Percentiles rank a stretch among this genome's conserved stretches.
Conservation (phyloP, 1,140 invertebrate genomes). For the Diabrotica undecimpunctata region DNA sequence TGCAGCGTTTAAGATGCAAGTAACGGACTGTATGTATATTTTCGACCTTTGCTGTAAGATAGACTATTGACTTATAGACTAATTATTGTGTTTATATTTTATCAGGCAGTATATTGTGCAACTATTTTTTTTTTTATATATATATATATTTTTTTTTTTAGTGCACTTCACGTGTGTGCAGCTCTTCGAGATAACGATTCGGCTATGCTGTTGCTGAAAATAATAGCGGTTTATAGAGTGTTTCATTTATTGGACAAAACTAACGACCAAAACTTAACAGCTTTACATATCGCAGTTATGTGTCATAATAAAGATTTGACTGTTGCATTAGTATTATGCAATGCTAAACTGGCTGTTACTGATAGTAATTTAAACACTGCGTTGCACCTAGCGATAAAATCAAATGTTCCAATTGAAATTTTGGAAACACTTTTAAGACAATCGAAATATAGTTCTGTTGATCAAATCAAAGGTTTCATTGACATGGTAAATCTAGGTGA, state of each 20-base stretch:
- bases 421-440: constrained; percentile 24
- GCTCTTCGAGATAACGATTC: constrained; percentile 24
- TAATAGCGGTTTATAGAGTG: constrained; percentile 25
- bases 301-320: constrained; percentile 40
- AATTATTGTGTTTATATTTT: too few relatives aligned
- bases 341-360: constrained; percentile 51
- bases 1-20: too few relatives aligned
- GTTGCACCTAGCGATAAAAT: constrained; percentile 53
- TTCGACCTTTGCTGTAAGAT: too few relatives aligned
- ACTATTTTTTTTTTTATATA: constrained; percentile 3
- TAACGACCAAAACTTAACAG: constrained; percentile 22
- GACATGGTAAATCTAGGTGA: constrained; percentile 45
- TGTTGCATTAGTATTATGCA: constrained; percentile 42
- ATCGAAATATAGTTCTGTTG: neutral
- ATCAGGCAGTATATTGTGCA: neutral
- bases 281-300: constrained; percentile 31
- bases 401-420: constrained; percentile 28
- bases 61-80: too few relatives aligned
- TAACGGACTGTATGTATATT: too few relatives aligned
- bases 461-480: constrained; percentile 30
- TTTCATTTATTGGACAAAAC: constrained; percentile 27
- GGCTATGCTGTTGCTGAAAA: constrained; percentile 30
- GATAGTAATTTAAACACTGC: constrained; percentile 52
- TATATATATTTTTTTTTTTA: constrained; percentile 16
- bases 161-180: constrained; percentile 34